phyloP scores from a whole-genome alignment of 2,113 vertebrate species.

The Scalopus aquaticus region DNA sequence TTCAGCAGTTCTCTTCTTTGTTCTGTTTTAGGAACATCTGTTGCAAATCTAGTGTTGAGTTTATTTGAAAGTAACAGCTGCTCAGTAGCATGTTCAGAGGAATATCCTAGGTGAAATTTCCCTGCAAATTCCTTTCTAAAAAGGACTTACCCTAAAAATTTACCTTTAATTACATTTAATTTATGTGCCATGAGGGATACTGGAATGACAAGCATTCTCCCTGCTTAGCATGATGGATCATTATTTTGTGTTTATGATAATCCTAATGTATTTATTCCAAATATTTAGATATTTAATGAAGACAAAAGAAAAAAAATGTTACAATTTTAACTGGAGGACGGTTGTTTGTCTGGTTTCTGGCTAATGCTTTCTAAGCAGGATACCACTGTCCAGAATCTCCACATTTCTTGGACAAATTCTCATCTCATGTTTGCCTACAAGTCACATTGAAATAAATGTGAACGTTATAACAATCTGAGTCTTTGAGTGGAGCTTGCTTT shows the following conservation, averaged over 20 bases:
- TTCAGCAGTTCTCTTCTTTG: conserved; percentile 46
- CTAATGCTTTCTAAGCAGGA: conserved; percentile 26
- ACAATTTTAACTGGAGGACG: conserved; percentile 46
- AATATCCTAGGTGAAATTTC: conserved; percentile 65
- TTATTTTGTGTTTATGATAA: conserved; percentile 60
- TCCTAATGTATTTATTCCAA: conserved; percentile 35
- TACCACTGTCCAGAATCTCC: neutral
- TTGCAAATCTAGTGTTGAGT: conserved; percentile 66
- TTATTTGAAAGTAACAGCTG: conserved; percentile 71
- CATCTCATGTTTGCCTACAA: conserved; percentile 24
- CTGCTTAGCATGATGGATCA: neutral
- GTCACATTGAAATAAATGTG: conserved; percentile 44
- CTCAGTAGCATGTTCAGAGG: conserved; percentile 59
- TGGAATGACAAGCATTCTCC: neutral
- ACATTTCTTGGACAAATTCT: conserved; percentile 54
- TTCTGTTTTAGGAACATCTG: conserved; percentile 68
- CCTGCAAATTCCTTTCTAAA: conserved; percentile 67
- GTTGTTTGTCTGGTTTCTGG: conserved; percentile 18
- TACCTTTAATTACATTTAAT: conserved; percentile 48
- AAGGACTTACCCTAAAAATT: conserved; percentile 10
- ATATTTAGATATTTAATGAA: conserved; percentile 57
- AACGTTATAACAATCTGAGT: neutral
- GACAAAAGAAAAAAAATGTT: neutral
- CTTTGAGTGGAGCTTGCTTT: conserved; percentile 42
- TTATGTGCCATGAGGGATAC: neutral